Percentiles rank a stretch among this genome's conserved stretches.
Conservation (phyloP, 2,888 invertebrate genomes). For the Diadegma fenestrale region DNA sequence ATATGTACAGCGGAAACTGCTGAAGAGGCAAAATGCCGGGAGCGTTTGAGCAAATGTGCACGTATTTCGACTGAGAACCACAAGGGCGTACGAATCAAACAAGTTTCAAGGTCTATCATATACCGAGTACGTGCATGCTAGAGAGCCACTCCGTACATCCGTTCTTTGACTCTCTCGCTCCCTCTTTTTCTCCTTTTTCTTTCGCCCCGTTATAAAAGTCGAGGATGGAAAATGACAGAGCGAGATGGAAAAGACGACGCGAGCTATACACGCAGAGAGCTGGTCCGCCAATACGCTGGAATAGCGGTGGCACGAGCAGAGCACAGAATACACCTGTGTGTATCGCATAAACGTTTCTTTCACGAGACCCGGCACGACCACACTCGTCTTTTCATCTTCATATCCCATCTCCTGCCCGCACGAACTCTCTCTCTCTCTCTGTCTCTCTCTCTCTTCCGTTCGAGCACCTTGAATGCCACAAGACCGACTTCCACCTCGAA, state of each 20-base stretch:
- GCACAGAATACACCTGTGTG: conserved; percentile 1
- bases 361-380: neutral
- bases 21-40: conserved; percentile 20
- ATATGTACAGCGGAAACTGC: conserved; percentile 41
- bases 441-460: conserved; percentile 45
- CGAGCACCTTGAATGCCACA: conserved; percentile 13
- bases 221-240: conserved; percentile 5
- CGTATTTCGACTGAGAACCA: neutral
- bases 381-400: neutral
- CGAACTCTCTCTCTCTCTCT: conserved; percentile 25
- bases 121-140: conserved; percentile 3
- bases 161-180: conserved; percentile 43
- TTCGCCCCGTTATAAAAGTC: conserved; percentile 33
- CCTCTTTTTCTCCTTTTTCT: conserved; percentile 4
- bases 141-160: conserved; percentile 30
- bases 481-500: conserved; percentile 60
- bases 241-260: conserved; percentile 6
- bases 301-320: neutral
- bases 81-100: neutral
- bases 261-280: neutral
- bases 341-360: conserved; percentile 16
- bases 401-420: conserved; percentile 5
- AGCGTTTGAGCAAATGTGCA: neutral
- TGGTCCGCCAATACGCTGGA: neutral
- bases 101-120: conserved; percentile 18